A percentile compares a stretch with the other conserved stretches of the same genome.
These are phyloP conservation scores for Caenorhabditis tropicalis DNA, from an alignment of 1,140 invertebrate genomes.

Conservation along the genomic window DNA sequence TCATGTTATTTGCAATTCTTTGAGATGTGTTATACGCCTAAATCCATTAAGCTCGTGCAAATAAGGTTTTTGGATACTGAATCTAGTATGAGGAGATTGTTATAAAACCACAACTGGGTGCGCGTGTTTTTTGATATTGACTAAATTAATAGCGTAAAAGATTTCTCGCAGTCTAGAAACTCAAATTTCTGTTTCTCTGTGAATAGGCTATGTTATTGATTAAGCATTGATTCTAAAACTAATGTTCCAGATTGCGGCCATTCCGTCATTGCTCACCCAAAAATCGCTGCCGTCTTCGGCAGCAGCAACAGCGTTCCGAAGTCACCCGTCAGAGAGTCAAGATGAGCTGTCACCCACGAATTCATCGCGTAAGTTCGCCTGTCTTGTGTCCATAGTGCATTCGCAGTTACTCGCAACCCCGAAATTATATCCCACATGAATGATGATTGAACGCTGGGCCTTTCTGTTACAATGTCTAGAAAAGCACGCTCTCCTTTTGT, in stretches of 20 bases:
- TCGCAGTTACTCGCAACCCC: not conserved
- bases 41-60: too few relatives aligned
- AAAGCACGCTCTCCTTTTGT: not conserved
- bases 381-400: not conserved
- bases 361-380: slow-evolving; percentile 19
- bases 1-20: too few relatives aligned
- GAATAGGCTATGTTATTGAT: too few relatives aligned
- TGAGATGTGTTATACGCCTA: too few relatives aligned
- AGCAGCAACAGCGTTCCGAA: not conserved
- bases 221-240: too few relatives aligned
- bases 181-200: too few relatives aligned
- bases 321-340: slow-evolving; percentile 28
- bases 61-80: too few relatives aligned
- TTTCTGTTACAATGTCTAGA: not conserved
- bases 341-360: slow-evolving; percentile 34
- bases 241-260: slow-evolving; percentile 30
- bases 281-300: slow-evolving; percentile 3
- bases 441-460: not conserved
- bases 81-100: too few relatives aligned
- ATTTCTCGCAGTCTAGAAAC: too few relatives aligned
- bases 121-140: too few relatives aligned
- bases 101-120: too few relatives aligned
- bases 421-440: not conserved
- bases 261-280: slow-evolving; percentile 42
- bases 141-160: too few relatives aligned